Base-by-base conservation (phyloP, 23 tunicate species). In the Ascidia mentula region DNA sequence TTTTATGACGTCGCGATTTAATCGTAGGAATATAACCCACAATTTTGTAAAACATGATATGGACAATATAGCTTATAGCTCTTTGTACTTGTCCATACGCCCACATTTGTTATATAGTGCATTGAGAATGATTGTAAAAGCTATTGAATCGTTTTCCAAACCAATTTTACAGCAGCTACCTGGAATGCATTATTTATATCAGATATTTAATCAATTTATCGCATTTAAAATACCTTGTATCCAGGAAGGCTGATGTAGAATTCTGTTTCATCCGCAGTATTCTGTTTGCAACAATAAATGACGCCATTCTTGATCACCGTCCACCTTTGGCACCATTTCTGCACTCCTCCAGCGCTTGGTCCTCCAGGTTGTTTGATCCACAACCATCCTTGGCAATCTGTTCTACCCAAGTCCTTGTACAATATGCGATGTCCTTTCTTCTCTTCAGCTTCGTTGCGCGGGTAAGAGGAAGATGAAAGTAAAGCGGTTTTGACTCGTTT, bases 381-480 rank as follows among this genome's bases (percentile, higher is more conserved):
- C 80, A 93, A 34, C 98, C 98, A 93, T 15, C 98, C 98, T 38
- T 93, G 86, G 46, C 98, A 93, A 69, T 93, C 98, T 18, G 93
- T 89, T 12, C 69, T 40, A 28, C 98, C 98, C 65, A 93, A 76
- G 60, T 93, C 98, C 20, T 89, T 79, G 59, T 93, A 93, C 32
- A 93, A 93, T 38, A 93, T 82, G 38, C 98, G 72, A 53, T 88
- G 84, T 40, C 77, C 79, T 31, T 77, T 59, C 71, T 94, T 80
- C 98, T 88, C 88, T 22, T 88, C 96, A 40, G 78, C 74, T 76
- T n/a, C n/a, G n/a, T n/a, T n/a, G n/a, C n/a, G n/a, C n/a, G n/a
- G n/a, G n/a, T n/a, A n/a, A n/a, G n/a, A n/a, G n/a, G n/a, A n/a
- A n/a, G n/a, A n/a, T n/a, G n/a, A n/a, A n/a, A n/a, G n/a, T n/a